Evolutionary conservation across 2,113 vertebrate genomes (phyloP).

Genomic region (Engraulis encrasicolus): DNA sequence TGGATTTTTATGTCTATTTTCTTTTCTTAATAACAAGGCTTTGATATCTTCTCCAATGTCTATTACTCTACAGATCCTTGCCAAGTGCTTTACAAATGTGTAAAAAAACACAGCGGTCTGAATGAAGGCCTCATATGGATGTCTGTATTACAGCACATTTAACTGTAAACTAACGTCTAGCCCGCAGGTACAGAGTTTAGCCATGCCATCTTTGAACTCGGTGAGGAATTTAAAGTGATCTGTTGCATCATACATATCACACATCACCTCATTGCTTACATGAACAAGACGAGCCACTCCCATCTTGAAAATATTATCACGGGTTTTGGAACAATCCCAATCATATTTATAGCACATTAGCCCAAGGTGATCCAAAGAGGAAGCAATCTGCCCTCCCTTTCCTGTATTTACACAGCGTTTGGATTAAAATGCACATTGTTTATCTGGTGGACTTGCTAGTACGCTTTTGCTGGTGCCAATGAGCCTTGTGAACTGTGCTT

Average conservation of each 20-base stretch:
- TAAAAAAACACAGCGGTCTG: background rate
- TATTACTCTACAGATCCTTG: constrained; percentile 36
- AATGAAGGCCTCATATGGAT: background rate
- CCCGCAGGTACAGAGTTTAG: background rate
- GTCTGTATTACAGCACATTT: background rate
- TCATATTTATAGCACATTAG: background rate
- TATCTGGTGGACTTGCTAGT: background rate
- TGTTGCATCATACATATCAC: background rate
- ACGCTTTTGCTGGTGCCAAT: background rate
- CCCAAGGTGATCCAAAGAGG: background rate
- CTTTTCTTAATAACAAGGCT: constrained; percentile 17
- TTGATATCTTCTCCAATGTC: constrained; percentile 33
- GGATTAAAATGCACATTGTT: background rate
- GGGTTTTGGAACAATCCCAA: background rate
- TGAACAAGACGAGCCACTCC: background rate
- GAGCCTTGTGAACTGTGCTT: constrained; percentile 20
- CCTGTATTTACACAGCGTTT: background rate
- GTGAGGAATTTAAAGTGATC: background rate
- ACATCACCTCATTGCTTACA: constrained; percentile 4
- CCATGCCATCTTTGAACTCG: background rate
- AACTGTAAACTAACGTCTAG: background rate
- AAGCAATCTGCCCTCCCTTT: background rate
- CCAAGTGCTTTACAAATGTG: constrained; percentile 23
- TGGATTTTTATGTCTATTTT: constrained; percentile 37
- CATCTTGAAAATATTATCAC: background rate